A percentile compares a stretch with the other conserved stretches of the same genome.
phyloP scores from a whole-genome alignment of 2,113 vertebrate species.

The Austrofundulus limnaeus region DNA sequence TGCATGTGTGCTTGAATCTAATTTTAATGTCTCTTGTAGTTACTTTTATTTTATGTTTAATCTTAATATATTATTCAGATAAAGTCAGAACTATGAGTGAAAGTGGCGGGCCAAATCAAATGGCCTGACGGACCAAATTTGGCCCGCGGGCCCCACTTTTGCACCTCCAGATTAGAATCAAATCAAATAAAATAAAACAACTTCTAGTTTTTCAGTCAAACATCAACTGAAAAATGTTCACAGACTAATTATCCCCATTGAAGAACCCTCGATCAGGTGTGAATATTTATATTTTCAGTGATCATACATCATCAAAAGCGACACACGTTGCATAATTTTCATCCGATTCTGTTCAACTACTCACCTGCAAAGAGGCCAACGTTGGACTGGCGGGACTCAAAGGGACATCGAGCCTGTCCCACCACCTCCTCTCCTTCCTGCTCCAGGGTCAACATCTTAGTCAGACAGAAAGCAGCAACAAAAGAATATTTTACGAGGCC shows the following conservation, averaged over 20 bases:
- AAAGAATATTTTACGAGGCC: constrained; percentile 5
- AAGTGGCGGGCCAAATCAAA: too few species aligned
- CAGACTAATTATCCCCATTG: neutral
- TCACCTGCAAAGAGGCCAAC: constrained; percentile 91
- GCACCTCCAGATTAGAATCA: too few species aligned
- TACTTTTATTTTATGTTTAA: too few species aligned
- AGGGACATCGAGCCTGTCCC: constrained; percentile 91
- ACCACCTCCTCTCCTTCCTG: constrained; percentile 90
- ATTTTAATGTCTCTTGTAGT: too few species aligned
- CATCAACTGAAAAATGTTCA: neutral
- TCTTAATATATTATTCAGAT: too few species aligned
- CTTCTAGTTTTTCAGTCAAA: neutral
- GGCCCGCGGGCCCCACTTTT: too few species aligned
- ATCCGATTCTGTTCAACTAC: constrained; percentile 1
- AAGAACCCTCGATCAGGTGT: too few species aligned
- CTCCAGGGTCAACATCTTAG: constrained; percentile 82
- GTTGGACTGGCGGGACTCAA: constrained; percentile 89
- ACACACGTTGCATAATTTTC: too few species aligned
- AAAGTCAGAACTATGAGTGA: too few species aligned
- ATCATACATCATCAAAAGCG: neutral
- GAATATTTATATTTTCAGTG: neutral
- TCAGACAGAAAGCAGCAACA: constrained; percentile 25
- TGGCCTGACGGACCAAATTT: too few species aligned
- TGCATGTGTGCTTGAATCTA: too few species aligned
- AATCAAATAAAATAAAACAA: too few species aligned